Evolutionary conservation across 2,113 vertebrate genomes (phyloP).

Genomic region (Colaptes auratus): DNA sequence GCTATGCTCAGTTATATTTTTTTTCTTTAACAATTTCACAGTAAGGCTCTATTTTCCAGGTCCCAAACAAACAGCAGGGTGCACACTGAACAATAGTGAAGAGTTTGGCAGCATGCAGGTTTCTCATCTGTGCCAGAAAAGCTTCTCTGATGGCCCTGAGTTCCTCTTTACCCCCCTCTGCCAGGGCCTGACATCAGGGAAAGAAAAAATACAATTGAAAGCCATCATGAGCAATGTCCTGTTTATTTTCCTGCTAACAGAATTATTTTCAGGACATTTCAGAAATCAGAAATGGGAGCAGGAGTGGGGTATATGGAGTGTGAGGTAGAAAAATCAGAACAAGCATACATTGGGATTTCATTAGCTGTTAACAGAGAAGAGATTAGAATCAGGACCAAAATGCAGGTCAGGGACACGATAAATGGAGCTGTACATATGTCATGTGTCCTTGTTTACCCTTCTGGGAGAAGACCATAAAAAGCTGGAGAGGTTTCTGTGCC

Average conservation of each 20-base stretch:
- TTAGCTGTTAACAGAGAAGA: neutral
- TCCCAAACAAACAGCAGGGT: constrained; percentile 55
- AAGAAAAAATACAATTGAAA: constrained; percentile 67
- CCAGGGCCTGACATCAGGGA: constrained; percentile 54
- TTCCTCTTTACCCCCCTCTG: constrained; percentile 50
- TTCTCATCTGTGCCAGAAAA: neutral
- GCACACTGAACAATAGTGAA: constrained; percentile 28
- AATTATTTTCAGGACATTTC: constrained; percentile 50
- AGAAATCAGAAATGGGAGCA: neutral
- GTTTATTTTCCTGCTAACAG: constrained; percentile 58
- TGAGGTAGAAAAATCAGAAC: neutral
- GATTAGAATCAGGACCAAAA: neutral
- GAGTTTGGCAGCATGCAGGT: constrained; percentile 29
- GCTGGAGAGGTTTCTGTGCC: neutral
- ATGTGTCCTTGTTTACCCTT: neutral
- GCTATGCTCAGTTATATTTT: neutral
- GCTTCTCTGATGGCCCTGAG: constrained; percentile 36
- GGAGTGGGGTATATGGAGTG: neutral
- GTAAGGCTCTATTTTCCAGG: constrained; percentile 24
- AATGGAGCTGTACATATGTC: neutral
- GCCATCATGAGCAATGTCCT: constrained; percentile 57
- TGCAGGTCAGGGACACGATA: neutral
- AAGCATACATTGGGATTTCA: neutral
- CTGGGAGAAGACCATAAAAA: neutral
- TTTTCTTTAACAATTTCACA: constrained; percentile 32